A percentile compares a stretch with the other conserved stretches of the same genome.
Evolutionary conservation across 2,888 invertebrate genomes (phyloP).

Genomic region (Leucozona laternaria): DNA sequence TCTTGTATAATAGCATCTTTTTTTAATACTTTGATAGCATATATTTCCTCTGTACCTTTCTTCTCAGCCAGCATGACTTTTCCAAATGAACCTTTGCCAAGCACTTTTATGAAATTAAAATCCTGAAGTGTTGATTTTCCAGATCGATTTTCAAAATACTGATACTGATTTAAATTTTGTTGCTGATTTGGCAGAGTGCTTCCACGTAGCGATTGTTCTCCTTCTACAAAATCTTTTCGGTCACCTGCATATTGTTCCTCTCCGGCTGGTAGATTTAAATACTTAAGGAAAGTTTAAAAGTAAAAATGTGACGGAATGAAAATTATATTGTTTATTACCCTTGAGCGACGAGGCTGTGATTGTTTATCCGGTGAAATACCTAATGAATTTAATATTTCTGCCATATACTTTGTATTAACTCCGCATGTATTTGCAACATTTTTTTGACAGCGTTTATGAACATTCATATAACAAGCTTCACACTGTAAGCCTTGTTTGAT

Average conservation of each 20-base stretch:
- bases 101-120: conserved; percentile 98
- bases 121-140: conserved; percentile 91
- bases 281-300: conserved; percentile 77
- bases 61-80: conserved; percentile 99
- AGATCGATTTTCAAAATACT: conserved; percentile 81
- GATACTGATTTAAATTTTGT: conserved; percentile 79
- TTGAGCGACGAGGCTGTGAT: conserved; percentile 87
- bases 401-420: conserved; percentile 98
- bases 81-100: conserved; percentile 99
- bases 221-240: conserved; percentile 80
- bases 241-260: conserved; percentile 84
- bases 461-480: conserved; percentile 98
- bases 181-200: conserved; percentile 65
- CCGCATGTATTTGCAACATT: conserved; percentile 99
- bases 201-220: conserved; percentile 78
- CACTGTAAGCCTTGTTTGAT: conserved; percentile 98
- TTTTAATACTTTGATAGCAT: conserved; percentile 95
- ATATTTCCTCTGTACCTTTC: conserved; percentile 95
- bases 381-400: conserved; percentile 94
- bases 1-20: conserved; percentile 99
- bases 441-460: conserved; percentile 99
- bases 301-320: not conserved
- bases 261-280: conserved; percentile 83
- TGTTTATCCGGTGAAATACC: conserved; percentile 96
- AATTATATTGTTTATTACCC: conserved; percentile 82